Evolutionary conservation across 2,888 invertebrate genomes (phyloP).

Genomic region (Diaphora mendica): DNA sequence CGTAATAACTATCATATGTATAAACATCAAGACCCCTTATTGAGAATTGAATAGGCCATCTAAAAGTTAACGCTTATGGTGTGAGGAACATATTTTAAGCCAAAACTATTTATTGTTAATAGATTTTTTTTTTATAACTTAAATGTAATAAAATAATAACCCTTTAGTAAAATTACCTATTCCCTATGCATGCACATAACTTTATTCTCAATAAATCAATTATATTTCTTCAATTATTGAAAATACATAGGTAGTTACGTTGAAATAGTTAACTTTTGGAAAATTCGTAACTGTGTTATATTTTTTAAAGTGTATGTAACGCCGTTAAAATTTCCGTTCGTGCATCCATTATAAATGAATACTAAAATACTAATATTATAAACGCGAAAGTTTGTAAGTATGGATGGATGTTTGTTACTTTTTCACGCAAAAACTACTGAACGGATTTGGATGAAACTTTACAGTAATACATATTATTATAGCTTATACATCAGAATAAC

Average conservation of each 20-base stretch:
- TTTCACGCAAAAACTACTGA: no score
- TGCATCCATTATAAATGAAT: background rate
- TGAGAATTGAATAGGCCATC: conserved; percentile 33
- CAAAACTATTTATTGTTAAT: background rate
- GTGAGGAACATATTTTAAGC: background rate
- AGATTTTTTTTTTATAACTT: background rate
- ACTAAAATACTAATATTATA: no score
- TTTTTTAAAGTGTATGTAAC: no score
- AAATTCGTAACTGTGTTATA: no score
- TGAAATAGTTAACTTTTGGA: background rate
- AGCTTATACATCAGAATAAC: no score
- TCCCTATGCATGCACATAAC: background rate
- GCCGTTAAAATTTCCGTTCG: no score
- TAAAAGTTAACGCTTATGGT: conserved; percentile 3
- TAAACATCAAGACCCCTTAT: conserved; percentile 29
- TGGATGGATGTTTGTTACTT: no score
- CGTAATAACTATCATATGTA: conserved; percentile 40
- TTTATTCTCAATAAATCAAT: background rate
- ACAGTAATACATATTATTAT: no score
- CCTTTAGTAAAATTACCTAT: background rate
- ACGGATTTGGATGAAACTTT: no score
- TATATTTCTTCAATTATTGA: background rate
- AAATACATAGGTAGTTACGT: background rate
- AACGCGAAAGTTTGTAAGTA: no score
- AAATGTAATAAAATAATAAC: no score